Percentiles rank a stretch among this genome's conserved stretches.
These are phyloP conservation scores for Philonicus albiceps DNA, from an alignment of 2,888 invertebrate genomes.

Conservation along the genomic window DNA sequence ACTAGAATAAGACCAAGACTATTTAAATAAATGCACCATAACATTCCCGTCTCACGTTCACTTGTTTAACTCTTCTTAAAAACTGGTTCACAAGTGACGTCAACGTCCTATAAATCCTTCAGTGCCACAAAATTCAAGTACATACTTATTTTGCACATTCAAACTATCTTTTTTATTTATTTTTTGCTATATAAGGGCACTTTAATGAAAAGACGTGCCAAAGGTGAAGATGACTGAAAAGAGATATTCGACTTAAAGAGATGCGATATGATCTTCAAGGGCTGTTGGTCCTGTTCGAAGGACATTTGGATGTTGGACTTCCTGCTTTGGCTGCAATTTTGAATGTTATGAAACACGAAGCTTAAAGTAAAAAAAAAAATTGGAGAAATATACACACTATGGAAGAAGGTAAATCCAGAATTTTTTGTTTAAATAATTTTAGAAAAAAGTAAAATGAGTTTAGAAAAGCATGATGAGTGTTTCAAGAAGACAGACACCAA, in stretches of 20 bases:
- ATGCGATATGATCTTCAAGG: not conserved
- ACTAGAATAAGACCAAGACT: not conserved
- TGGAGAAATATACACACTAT: not conserved
- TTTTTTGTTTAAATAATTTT: not conserved
- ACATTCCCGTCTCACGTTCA: not conserved
- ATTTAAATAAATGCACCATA: not conserved
- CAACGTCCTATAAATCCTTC: not conserved
- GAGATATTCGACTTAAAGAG: not conserved
- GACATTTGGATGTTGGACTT: not conserved
- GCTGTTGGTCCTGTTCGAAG: not conserved
- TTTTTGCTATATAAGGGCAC: not conserved
- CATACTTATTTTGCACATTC: not conserved
- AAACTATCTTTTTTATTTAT: not conserved
- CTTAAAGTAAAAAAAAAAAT: not conserved
- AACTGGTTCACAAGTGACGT: conserved; percentile 1
- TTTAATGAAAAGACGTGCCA: not conserved
- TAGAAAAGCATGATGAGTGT: not conserved
- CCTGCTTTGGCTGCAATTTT: not conserved
- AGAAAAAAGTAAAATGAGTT: not conserved
- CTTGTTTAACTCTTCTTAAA: not conserved
- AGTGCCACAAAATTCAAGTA: not conserved
- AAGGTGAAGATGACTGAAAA: not conserved
- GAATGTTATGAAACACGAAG: not conserved
- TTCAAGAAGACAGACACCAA: not conserved
- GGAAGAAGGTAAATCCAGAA: not conserved